Base-by-base conservation (phyloP, 37 sponge, comb jelly and placozoan species). In the Spongilla lacustris region DNA sequence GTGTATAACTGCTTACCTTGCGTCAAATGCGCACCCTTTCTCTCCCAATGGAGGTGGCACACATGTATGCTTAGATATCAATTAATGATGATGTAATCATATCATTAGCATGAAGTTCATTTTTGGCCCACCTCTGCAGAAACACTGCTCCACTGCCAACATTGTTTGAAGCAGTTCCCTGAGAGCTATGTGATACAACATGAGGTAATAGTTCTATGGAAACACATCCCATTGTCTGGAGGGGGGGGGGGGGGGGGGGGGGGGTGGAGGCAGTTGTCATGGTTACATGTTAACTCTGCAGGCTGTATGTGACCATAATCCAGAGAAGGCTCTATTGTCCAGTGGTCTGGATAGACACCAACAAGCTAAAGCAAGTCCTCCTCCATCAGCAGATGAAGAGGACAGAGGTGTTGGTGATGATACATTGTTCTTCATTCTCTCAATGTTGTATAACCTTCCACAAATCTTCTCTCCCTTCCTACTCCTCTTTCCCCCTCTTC, bases 231-330 rank as follows among this genome's bases (percentile, higher is more conserved):
- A 17, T 58, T 58, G 58, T 58, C 21, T 58, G 14, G 58, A 14
- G 58, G 1, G 1, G 19, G 12, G 58, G 58, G 41, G 3, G 6
- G 58, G 21, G 4, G 14, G 58, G 21, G 58, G 1, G 1, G 19
- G 12, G 58, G 58, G 41, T 41, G 6, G 58, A 46, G 21, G 19
- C 58, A 58, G 58, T 14, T 58, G 58, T 58, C 58, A 17, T 58
- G 19, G 19, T 58, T 1, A 58, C 58, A 4, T 81, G 26, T 81
- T 26, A 12, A 8, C 23, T 37, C 2, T 68, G 4, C 30, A 81
- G 81, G 76, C 73, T 50, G 26, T 79, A 25, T 86, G 86, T 69
- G 74, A 79, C 17, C 36, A n/a, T 3, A 86, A 86, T 79, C 80
- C 86, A 9, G 80, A 86, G 49, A 79, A 46, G 29, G 72, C 38